These are phyloP conservation scores for Sus scrofa DNA, from an alignment of 2,113 vertebrate species.

Conservation along the genomic window T2T-Sscrofa CM000814.6:130751001-130751500, in stretches of 20 bases:
- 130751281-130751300: background rate
- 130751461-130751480: background rate
- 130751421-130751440: background rate
- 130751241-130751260: background rate
- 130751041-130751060: constrained; percentile 13
- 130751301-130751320: background rate
- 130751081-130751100: background rate
- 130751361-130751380: background rate
- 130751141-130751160: background rate
- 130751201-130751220: background rate
- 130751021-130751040: constrained; percentile 55
- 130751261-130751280: background rate
- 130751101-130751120: background rate
- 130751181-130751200: background rate
- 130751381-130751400: background rate
- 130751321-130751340: background rate
- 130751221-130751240: background rate
- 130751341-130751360: background rate
- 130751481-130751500: background rate
- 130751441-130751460: background rate
- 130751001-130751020: constrained; percentile 60
- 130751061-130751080: background rate
- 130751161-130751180: background rate
- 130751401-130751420: background rate
- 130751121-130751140: background rate